Conservation (phyloP, 2,113 vertebrate genomes). For the Dendropsophus ebraccatus region DNA sequence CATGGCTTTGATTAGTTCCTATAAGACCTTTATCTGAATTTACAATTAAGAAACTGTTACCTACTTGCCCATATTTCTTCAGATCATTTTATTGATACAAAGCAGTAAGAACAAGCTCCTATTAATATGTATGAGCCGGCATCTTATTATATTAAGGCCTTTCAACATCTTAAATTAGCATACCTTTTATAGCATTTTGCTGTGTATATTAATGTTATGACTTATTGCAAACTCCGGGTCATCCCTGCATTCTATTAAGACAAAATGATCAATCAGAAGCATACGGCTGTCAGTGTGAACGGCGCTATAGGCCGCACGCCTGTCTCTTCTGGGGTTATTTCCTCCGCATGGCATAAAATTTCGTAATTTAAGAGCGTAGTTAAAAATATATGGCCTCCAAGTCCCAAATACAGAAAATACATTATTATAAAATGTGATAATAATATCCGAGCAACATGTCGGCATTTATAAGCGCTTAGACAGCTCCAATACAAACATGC, state of each 20-base stretch:
- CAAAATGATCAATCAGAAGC: slow-evolving; percentile 28
- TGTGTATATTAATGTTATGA: slow-evolving; percentile 35
- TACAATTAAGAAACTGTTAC: slow-evolving; percentile 8
- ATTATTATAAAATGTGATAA: not conserved
- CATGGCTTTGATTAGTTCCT: not conserved
- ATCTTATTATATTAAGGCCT: slow-evolving; percentile 11
- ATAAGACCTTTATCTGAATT: not conserved
- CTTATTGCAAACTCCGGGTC: not conserved
- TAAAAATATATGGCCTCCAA: not conserved
- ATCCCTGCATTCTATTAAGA: slow-evolving; percentile 25
- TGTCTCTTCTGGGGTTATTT: not conserved
- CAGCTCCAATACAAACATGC: not conserved
- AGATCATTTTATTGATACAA: not conserved
- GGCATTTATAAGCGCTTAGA: not conserved
- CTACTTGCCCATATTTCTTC: slow-evolving; percentile 4
- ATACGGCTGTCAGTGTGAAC: not conserved
- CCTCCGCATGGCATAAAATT: not conserved
- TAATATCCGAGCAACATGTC: not conserved
- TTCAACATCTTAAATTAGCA: slow-evolving; percentile 26
- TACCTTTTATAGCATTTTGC: slow-evolving; percentile 33
- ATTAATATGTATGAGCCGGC: slow-evolving; percentile 45
- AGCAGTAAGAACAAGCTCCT: not conserved
- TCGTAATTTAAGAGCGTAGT: not conserved
- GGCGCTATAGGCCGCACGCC: not conserved
- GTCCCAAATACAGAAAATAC: not conserved